Base-by-base conservation (phyloP, 2,888 invertebrate genomes). In the Agrochola lychnidis region DNA sequence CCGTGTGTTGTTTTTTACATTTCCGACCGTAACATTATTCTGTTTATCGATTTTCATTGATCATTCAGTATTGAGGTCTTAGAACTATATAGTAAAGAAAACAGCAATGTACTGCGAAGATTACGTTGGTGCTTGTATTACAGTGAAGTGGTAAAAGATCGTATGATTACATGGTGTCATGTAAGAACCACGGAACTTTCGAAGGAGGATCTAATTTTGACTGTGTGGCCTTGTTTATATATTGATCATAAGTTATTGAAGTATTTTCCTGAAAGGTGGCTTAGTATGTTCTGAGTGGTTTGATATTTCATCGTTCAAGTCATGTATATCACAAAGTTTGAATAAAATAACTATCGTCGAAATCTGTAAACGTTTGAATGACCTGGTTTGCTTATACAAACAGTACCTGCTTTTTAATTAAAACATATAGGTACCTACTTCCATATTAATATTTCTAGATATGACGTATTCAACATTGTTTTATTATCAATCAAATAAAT, bases 191-290 rank as follows among this genome's bases (percentile, higher is more conserved):
- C 66, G 73, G 71, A 81, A 78, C 75, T 85, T 79, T 81, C 66
- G 61, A 72, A 84, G 76, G 78, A 87, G 87, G 82, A 82, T 87
- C 76, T 82, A 76, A 73, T 76, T 78, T 78, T 72, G 66, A 70
- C 57, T 66, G 68, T 16, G 64, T 70, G 74, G 61, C 84, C 82
- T 80, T 80, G 84, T 75, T 53, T 62, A 70, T 51, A 57, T 40
- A 69, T 67, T 67, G 42, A 71, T 71, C 42, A 70, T 63, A 45
- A 62, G 62, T 67, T 76, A 51, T 79, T 71, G 59, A 67, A 70
- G 22, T 51, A 74, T 67, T 57, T 73, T 72, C 70, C 72, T 79
- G 82, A 84, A 84, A 63, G 25, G 19, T 53, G 25, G 16, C 25
- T 30, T 53, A 25, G 10, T 36, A 40, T 16, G 36, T 77, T 63